Evolutionary conservation across 2,797 vertebrate genomes (phyloP).

Genomic region (Potorous gilbertii): DNA sequence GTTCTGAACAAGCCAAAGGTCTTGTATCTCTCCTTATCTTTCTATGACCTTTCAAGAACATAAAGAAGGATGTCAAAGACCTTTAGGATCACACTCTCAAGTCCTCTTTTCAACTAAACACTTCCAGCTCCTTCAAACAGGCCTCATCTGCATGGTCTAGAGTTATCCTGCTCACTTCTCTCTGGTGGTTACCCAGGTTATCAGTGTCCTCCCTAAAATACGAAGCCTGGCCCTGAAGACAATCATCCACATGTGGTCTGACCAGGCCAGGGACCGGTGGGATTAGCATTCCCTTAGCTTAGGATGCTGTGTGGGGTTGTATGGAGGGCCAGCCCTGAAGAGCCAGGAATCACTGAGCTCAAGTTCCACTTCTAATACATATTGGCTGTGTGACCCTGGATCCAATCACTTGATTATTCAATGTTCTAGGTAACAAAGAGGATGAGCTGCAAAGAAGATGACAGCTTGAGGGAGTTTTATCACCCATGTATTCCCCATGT

Average conservation of each 20-base stretch:
- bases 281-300: background rate
- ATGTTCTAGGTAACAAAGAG: no score
- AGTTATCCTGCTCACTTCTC: background rate
- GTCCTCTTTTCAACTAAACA: background rate
- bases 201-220: background rate
- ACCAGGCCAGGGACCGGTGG: background rate
- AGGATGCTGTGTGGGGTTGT: background rate
- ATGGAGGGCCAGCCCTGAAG: background rate
- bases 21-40: background rate
- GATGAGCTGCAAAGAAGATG: no score
- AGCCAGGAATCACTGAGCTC: background rate
- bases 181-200: background rate
- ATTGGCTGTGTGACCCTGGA: background rate
- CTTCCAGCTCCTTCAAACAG: background rate
- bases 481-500: no score
- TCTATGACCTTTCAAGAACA: background rate
- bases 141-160: background rate
- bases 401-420: background rate
- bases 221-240: background rate
- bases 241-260: background rate
- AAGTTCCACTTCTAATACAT: background rate
- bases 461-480: no score
- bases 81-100: background rate
- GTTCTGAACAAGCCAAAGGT: background rate
- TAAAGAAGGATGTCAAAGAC: background rate